Evolutionary conservation across 2,888 invertebrate genomes (phyloP).

Genomic region (Alloscopus bannaensis): DNA sequence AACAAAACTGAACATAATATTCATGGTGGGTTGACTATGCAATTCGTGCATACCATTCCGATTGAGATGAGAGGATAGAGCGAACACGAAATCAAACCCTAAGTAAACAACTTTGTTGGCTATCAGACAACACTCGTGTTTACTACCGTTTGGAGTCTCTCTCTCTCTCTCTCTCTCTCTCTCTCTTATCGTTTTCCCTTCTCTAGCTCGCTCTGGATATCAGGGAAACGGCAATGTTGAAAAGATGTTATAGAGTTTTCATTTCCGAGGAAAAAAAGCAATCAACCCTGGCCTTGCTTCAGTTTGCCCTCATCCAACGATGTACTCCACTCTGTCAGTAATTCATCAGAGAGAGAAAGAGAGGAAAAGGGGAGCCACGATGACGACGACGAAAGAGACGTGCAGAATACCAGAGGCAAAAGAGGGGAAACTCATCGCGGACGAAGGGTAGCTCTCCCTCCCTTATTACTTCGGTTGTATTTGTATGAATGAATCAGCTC

Average conservation of each 20-base stretch:
- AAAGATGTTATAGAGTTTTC: constrained; percentile 26
- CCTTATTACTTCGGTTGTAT: neutral
- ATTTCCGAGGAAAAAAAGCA: constrained; percentile 56
- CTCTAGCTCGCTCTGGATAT: too few relatives aligned
- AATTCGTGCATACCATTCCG: constrained; percentile 42
- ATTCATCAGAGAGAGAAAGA: constrained; percentile 54
- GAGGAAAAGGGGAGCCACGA: constrained; percentile 3
- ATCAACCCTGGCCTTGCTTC: constrained; percentile 53
- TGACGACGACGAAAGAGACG: too few relatives aligned
- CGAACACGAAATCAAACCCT: constrained; percentile 41
- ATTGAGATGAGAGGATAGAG: neutral
- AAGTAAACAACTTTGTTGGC: constrained; percentile 49
- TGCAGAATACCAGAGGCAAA: too few relatives aligned
- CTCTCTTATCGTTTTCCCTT: neutral
- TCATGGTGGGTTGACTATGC: constrained; percentile 17
- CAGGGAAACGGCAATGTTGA: too few relatives aligned
- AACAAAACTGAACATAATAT: constrained; percentile 34
- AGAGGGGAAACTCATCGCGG: too few relatives aligned
- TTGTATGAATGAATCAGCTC: constrained; percentile 43
- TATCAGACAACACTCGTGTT: constrained; percentile 22
- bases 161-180: neutral
- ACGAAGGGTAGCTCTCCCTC: neutral
- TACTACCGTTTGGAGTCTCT: neutral
- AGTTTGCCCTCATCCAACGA: constrained; percentile 36
- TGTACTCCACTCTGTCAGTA: constrained; percentile 52